Evolutionary conservation across 2,797 vertebrate species (phyloP), one percentile per base, ranked within the genome.

Genomic region (Spea hammondii): DNA sequence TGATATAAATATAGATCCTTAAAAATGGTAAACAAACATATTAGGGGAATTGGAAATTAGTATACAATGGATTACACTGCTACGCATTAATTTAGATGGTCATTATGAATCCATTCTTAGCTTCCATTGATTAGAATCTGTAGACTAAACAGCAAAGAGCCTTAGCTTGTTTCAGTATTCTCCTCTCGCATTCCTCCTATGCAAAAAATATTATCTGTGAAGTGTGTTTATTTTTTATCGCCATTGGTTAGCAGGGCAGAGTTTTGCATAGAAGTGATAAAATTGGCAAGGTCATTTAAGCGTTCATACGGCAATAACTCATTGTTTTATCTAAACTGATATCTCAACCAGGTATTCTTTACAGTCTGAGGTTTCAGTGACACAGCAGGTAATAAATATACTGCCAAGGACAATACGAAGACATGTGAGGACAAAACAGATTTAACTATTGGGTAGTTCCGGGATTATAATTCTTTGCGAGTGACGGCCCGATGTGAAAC

Each of bases 201-300:
- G 74, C 44, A 62, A 51, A 45, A 69, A 72, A 47, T 32, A 50
- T 72, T 62, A 76, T 81, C 5, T 77, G 46, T 60, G 55, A 72
- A 77, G 49, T 68, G 45, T 67, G 53, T 81, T 67, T 67, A 64
- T 59, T 54, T 11, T 64, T 77, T 77, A 77, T 81, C 74, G 50
- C 32, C 59, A 9, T 9, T 77, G 62, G 60, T 77, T 77, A 81
- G 74, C 65, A 69, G 70, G 8, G 45, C 64, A 72, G 65, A 65
- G 55, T 68, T 81, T 81, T 81, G 74, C 74, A 81, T 81, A 81
- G 49, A 54, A 44, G 44, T 78, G 70, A 82, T 74, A 77, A 67
- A 67, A 62, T 53, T 82, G 75, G 80, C 75, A 82, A 82, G 80
- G 70, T 82, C 80, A 78, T 82, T 74, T 77, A 78, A 83, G 5